Evolutionary conservation across 2,888 invertebrate species (phyloP).

Genomic region (Morpho achilles): DNA sequence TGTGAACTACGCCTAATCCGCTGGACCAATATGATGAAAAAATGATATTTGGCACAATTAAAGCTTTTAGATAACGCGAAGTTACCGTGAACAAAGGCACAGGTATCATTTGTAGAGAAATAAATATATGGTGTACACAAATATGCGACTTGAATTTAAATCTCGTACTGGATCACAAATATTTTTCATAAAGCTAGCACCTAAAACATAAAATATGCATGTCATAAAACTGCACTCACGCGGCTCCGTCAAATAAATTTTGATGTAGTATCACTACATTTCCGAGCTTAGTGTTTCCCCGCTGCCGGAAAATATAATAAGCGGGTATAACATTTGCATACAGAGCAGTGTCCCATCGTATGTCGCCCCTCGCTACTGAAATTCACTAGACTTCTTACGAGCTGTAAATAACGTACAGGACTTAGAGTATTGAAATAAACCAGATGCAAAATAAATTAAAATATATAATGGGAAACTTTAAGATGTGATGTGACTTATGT

Average conservation of each 20-base stretch:
- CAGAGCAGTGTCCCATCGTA: slow-evolving; percentile 62
- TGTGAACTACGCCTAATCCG: too few species aligned
- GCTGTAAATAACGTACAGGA: slow-evolving; percentile 46
- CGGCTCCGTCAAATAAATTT: slow-evolving; percentile 55
- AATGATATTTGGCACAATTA: background rate
- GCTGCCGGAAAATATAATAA: slow-evolving; percentile 68
- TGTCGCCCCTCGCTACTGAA: slow-evolving; percentile 44
- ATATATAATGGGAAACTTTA: too few species aligned
- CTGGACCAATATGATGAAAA: background rate
- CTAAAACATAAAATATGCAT: slow-evolving; percentile 19
- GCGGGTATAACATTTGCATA: slow-evolving; percentile 77
- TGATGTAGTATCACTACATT: slow-evolving; percentile 63
- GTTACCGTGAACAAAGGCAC: too few species aligned
- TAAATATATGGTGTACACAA: too few species aligned
- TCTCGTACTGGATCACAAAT: background rate
- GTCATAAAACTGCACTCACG: slow-evolving; percentile 42
- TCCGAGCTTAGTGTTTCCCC: slow-evolving; percentile 58
- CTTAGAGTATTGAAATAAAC: too few species aligned
- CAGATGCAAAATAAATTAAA: too few species aligned
- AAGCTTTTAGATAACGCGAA: too few species aligned
- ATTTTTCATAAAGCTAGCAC: slow-evolving; percentile 13
- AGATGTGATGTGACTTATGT: too few species aligned
- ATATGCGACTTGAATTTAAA: background rate
- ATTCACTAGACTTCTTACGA: slow-evolving; percentile 59
- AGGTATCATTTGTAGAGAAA: too few species aligned